phyloP scores from a whole-genome alignment of 2,113 vertebrate species.

The Danio rerio region GRCz12tu NC_133178.1:24862001-24862500 shows the following conservation, averaged over 20 bases:
- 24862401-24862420: slow-evolving; percentile 88
- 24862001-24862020: slow-evolving; percentile 74
- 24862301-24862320: slow-evolving; percentile 90
- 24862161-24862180: slow-evolving; percentile 92
- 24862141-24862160: slow-evolving; percentile 89
- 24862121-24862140: slow-evolving; percentile 71
- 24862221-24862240: slow-evolving; percentile 89
- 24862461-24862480: slow-evolving; percentile 85
- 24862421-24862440: slow-evolving; percentile 86
- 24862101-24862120: slow-evolving; percentile 17
- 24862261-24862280: slow-evolving; percentile 65
- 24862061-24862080: slow-evolving; percentile 31
- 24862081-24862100: slow-evolving; percentile 25
- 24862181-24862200: slow-evolving; percentile 87
- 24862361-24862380: slow-evolving; percentile 90
- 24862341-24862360: slow-evolving; percentile 89
- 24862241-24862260: slow-evolving; percentile 86
- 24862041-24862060: slow-evolving; percentile 27
- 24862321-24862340: slow-evolving; percentile 85
- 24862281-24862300: slow-evolving; percentile 67
- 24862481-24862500: slow-evolving; percentile 48
- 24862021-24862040: slow-evolving; percentile 22
- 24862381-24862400: slow-evolving; percentile 62
- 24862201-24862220: slow-evolving; percentile 84
- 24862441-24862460: slow-evolving; percentile 89